Evolutionary conservation across 2,888 invertebrate species (phyloP).

Genomic region (Steromphala cineraria): DNA sequence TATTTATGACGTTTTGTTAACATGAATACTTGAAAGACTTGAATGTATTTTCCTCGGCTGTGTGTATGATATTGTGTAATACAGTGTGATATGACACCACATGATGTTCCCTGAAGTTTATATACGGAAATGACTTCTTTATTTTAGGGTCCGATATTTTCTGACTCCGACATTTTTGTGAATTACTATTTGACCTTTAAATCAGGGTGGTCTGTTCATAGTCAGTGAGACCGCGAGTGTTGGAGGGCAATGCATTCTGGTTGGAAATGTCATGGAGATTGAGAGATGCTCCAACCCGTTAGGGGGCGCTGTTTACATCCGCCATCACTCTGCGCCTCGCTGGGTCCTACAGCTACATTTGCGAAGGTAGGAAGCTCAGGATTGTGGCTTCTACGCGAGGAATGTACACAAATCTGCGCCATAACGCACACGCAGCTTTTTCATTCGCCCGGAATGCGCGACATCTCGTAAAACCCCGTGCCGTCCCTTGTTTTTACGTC

Average conservation of each 20-base stretch:
- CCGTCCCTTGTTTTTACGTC: conserved; percentile 10
- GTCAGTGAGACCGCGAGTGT: not conserved
- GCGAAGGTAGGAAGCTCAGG: not conserved
- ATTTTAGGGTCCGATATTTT: too few relatives aligned
- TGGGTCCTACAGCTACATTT: not conserved
- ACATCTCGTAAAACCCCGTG: not conserved
- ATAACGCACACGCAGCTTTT: conserved; percentile 1
- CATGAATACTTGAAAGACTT: too few relatives aligned
- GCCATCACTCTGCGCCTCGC: not conserved
- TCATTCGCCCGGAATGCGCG: conserved; percentile 9
- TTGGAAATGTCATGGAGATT: not conserved
- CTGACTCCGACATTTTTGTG: too few relatives aligned
- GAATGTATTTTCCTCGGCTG: too few relatives aligned
- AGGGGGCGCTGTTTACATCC: not conserved
- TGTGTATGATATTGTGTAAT: too few relatives aligned
- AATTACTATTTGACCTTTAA: too few relatives aligned
- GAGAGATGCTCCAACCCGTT: not conserved
- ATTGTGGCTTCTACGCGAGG: not conserved
- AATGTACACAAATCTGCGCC: conserved; percentile 18
- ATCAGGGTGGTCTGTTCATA: not conserved
- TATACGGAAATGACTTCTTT: too few relatives aligned
- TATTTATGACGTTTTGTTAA: too few relatives aligned
- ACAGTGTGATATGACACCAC: too few relatives aligned
- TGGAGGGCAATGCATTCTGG: not conserved
- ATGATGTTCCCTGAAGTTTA: too few relatives aligned